phyloP scores from a whole-genome alignment of 2,113 vertebrate genomes.

The Alethe castanea region DNA sequence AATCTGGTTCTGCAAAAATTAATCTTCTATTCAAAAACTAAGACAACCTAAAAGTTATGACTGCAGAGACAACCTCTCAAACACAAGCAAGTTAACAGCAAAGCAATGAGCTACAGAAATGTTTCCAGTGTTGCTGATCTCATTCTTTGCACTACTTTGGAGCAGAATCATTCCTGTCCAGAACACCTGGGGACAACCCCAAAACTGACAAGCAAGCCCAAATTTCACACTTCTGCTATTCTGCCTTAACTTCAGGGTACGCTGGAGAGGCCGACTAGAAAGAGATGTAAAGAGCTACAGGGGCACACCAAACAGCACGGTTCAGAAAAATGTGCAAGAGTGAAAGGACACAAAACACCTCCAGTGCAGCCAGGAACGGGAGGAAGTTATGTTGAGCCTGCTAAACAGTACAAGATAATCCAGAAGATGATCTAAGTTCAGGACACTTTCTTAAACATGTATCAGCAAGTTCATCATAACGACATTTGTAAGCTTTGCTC shows the following conservation, averaged over 20 bases:
- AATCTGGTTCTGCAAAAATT: neutral
- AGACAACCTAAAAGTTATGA: neutral
- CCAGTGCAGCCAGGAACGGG: fast-evolving
- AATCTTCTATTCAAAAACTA: neutral
- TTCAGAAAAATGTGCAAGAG: neutral
- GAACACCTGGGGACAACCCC: neutral
- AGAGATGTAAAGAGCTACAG: neutral
- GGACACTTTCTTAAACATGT: neutral
- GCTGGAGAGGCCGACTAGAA: neutral
- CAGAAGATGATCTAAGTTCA: neutral
- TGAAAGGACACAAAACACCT: neutral
- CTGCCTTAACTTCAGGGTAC: neutral
- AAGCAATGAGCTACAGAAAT: neutral
- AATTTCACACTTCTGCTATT: neutral
- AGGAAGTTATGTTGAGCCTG: neutral
- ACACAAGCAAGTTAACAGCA: neutral
- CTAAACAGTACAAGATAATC: neutral
- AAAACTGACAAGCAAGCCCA: neutral
- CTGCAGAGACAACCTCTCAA: neutral
- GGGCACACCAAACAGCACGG: neutral
- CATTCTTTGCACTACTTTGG: neutral
- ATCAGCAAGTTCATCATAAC: neutral
- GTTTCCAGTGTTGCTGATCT: neutral
- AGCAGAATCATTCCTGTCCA: neutral
- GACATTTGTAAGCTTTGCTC: neutral